Conservation (phyloP, 2,888 invertebrate genomes). For the Drosophila kuntzei region DNA sequence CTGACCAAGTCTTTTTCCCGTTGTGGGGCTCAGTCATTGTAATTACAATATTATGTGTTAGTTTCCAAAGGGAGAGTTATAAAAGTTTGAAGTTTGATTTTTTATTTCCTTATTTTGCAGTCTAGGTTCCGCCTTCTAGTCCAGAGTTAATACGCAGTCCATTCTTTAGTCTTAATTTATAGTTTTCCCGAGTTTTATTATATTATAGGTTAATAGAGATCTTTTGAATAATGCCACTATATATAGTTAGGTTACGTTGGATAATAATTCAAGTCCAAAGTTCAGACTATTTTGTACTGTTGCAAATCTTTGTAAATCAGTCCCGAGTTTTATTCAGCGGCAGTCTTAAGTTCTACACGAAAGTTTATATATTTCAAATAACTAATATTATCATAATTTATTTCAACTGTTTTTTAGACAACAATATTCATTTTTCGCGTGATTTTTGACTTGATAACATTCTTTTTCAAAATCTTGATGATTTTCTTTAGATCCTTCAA, state of each 20-base stretch:
- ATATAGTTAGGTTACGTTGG: slow-evolving; percentile 9
- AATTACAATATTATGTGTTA: slow-evolving; percentile 11
- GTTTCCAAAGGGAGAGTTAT: slow-evolving; percentile 11
- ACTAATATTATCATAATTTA: slow-evolving; percentile 9
- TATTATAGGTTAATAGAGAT: background rate
- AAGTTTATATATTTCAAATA: slow-evolving; percentile 10
- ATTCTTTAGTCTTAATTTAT: slow-evolving; percentile 1
- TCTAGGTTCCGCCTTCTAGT: slow-evolving; percentile 1
- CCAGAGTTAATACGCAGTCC: slow-evolving; percentile 4
- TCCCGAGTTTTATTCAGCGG: slow-evolving; percentile 45
- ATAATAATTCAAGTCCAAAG: slow-evolving; percentile 21
- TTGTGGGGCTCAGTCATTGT: slow-evolving; percentile 81
- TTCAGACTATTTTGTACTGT: slow-evolving; percentile 58
- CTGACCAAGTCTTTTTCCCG: slow-evolving; percentile 74
- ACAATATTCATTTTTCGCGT: slow-evolving; percentile 75
- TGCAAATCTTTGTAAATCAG: slow-evolving; percentile 50
- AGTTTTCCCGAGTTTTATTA: background rate
- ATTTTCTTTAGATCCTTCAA: slow-evolving; percentile 76
- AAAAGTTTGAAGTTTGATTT: slow-evolving; percentile 10
- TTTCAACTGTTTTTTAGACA: slow-evolving; percentile 49
- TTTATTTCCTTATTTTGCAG: slow-evolving; percentile 7
- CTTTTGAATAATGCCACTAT: slow-evolving; percentile 8
- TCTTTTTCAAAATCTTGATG: slow-evolving; percentile 78
- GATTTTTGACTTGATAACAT: slow-evolving; percentile 73
- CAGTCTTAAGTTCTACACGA: slow-evolving; percentile 53